Evolutionary conservation across 2,888 invertebrate species (phyloP).

Genomic region (Trissonchulus latispiculum): DNA sequence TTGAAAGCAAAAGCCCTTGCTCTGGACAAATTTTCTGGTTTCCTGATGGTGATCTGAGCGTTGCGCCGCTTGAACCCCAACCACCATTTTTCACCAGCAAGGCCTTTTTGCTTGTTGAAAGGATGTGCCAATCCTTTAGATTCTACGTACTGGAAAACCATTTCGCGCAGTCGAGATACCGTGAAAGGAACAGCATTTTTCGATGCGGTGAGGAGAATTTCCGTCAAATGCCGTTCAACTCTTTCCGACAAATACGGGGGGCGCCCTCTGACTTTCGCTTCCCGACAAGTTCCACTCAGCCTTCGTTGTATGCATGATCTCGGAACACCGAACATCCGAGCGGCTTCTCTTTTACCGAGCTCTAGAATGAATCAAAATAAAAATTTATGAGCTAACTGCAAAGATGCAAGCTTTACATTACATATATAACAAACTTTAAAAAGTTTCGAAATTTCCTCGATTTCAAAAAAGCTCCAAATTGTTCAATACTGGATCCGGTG

Average conservation of each 20-base stretch:
- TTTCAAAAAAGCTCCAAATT: no score
- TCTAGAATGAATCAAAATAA: neutral
- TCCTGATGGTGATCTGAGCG: slow-evolving; percentile 5
- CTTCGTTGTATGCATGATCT: neutral
- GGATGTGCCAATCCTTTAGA: neutral
- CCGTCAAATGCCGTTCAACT: neutral
- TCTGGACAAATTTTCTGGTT: slow-evolving; percentile 15
- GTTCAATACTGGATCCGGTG: no score
- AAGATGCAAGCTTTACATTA: no score
- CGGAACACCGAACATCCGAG: neutral
- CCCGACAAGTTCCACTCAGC: neutral
- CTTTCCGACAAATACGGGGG: neutral
- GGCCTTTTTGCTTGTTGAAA: slow-evolving; percentile 4
- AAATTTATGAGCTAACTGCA: no score
- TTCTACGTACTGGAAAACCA: slow-evolving; percentile 9
- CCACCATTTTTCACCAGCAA: slow-evolving; percentile 9
- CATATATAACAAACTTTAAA: no score
- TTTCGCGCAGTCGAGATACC: neutral
- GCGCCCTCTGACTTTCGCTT: neutral
- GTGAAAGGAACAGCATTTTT: neutral
- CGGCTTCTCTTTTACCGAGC: neutral
- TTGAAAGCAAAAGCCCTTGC: slow-evolving; percentile 10
- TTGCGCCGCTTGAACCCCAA: neutral
- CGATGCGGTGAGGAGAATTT: neutral
- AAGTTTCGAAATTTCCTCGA: no score